Percentiles rank a stretch among this genome's conserved stretches.
phyloP scores from a whole-genome alignment of 2,113 vertebrate species.

The Lasiurus cinereus region DNA sequence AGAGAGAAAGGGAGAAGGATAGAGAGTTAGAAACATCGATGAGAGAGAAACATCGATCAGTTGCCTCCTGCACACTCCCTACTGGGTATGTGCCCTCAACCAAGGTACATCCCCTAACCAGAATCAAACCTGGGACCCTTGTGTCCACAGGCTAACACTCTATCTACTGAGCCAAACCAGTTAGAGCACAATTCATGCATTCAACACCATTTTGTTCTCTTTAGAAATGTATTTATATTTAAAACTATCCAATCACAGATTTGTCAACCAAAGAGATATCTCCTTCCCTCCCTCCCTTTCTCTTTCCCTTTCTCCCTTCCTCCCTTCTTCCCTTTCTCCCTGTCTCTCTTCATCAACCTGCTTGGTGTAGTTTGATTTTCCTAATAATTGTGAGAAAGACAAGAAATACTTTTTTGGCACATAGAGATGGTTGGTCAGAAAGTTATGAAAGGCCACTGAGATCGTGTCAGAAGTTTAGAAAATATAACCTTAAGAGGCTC shows the following conservation, averaged over 20 bases:
- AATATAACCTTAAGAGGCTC: background rate
- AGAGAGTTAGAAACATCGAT: too few species aligned
- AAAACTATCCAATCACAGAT: background rate
- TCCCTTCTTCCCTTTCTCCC: background rate
- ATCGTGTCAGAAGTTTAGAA: background rate
- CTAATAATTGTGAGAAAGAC: too few species aligned
- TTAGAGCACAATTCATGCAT: background rate
- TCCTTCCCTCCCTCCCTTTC: background rate
- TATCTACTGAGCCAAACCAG: too few species aligned
- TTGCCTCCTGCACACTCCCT: too few species aligned
- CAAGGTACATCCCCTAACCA: too few species aligned
- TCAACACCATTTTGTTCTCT: background rate
- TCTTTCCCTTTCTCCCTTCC: background rate
- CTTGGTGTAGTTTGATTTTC: too few species aligned
- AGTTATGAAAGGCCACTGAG: background rate
- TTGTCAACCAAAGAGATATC: background rate
- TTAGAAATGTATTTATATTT: slow-evolving; percentile 5
- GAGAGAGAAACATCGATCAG: too few species aligned
- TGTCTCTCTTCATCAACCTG: background rate
- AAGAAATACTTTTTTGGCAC: too few species aligned
- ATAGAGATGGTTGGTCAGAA: background rate
- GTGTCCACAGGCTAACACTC: too few species aligned
- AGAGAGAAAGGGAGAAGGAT: too few species aligned
- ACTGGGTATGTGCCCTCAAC: too few species aligned
- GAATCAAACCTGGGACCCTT: too few species aligned